These are phyloP conservation scores for Phymatocera aterrima DNA, from an alignment of 2,888 invertebrate genomes.

Conservation along the genomic window DNA sequence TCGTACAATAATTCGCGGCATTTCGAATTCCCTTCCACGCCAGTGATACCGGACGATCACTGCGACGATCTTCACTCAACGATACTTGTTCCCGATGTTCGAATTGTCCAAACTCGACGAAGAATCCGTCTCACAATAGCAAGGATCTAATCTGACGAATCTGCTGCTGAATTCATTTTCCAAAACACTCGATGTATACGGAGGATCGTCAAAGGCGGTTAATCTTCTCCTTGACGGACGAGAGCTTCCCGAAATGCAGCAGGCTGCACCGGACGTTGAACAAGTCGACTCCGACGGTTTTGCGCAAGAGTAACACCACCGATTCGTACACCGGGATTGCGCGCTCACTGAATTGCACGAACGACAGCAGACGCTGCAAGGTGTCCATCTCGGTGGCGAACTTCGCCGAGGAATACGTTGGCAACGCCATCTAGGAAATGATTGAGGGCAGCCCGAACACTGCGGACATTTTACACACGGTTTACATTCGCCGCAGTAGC, in stretches of 20 bases:
- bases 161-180: conserved; percentile 60
- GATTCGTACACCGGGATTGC: neutral
- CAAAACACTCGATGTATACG: conserved; percentile 54
- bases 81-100: conserved; percentile 2
- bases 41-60: neutral
- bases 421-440: neutral
- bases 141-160: conserved; percentile 57
- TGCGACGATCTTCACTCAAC: neutral
- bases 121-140: conserved; percentile 37
- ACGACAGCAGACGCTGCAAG: conserved; percentile 2
- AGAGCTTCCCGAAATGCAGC: conserved; percentile 13
- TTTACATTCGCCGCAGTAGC: neutral
- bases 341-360: neutral
- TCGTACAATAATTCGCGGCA: too few species aligned
- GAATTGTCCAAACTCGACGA: conserved; percentile 26
- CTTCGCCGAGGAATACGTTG: neutral
- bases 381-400: conserved; percentile 11
- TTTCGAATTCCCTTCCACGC: neutral
- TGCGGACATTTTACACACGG: neutral
- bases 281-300: conserved; percentile 2
- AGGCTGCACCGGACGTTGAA: neutral
- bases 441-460: neutral
- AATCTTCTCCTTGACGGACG: conserved; percentile 37
- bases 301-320: conserved; percentile 8
- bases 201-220: conserved; percentile 52